phyloP scores from a whole-genome alignment of 35 echinoderm and acorn worm species.

The Strongylocentrotus purpuratus region DNA sequence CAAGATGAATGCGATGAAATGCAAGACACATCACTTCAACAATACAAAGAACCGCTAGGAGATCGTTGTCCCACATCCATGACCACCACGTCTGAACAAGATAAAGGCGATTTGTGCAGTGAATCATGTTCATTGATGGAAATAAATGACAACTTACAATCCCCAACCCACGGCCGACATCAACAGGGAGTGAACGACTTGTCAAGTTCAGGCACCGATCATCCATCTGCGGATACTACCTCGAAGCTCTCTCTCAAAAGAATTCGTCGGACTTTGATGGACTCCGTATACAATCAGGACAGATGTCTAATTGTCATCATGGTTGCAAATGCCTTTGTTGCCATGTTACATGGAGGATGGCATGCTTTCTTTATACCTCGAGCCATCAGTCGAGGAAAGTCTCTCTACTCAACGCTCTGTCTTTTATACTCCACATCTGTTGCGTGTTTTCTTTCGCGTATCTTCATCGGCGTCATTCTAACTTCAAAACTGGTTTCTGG shows the following conservation, averaged over 20 bases:
- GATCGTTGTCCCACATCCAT: neutral
- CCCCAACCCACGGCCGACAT: neutral
- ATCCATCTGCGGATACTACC: neutral
- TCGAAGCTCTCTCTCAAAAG: neutral
- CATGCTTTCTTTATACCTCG: neutral
- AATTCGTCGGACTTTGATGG: neutral
- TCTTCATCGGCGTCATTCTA: neutral
- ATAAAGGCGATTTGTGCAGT: neutral
- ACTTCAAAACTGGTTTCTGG: neutral
- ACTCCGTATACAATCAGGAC: neutral
- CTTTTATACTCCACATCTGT: neutral
- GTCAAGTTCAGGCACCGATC: neutral
- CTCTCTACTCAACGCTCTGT: neutral
- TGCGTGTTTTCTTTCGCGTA: neutral
- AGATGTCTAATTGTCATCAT: neutral
- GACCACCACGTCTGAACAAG: neutral
- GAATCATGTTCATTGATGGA: neutral
- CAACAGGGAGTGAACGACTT: neutral
- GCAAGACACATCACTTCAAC: neutral
- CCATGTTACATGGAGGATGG: neutral
- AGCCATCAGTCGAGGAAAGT: neutral
- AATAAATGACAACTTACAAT: neutral
- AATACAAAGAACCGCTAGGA: neutral
- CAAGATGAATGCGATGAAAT: neutral
- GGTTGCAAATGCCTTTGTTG: neutral